Evolutionary conservation across 2,888 invertebrate genomes (phyloP).

Genomic region (Camptogramma bilineatum): DNA sequence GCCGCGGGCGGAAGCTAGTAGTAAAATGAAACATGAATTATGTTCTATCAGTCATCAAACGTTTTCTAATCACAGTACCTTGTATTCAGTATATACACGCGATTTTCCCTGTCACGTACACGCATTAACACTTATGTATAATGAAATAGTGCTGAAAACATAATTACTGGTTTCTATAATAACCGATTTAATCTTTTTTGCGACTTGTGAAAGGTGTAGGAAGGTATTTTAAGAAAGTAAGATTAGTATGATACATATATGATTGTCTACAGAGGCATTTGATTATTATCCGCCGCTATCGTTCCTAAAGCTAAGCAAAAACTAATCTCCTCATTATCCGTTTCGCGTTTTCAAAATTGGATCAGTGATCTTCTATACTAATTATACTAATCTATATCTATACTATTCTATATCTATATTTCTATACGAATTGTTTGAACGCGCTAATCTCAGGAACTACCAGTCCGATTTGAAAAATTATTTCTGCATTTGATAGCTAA

Average conservation of each 20-base stretch:
- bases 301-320: too few relatives aligned
- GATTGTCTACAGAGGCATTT: not conserved
- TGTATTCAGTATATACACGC: slow-evolving; percentile 38
- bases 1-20: too few relatives aligned
- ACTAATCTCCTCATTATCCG: too few relatives aligned
- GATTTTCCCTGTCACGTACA: slow-evolving; percentile 50
- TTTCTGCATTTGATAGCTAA: too few relatives aligned
- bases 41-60: not conserved
- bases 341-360: too few relatives aligned
- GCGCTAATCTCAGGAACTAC: too few relatives aligned
- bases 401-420: too few relatives aligned
- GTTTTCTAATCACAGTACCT: slow-evolving; percentile 1
- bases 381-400: too few relatives aligned
- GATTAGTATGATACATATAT: not conserved
- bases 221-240: not conserved
- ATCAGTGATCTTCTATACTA: too few relatives aligned
- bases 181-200: slow-evolving; percentile 31
- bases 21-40: not conserved
- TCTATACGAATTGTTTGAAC: too few relatives aligned
- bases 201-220: slow-evolving; percentile 2
- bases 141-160: slow-evolving; percentile 41
- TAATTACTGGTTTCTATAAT: slow-evolving; percentile 38
- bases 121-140: slow-evolving; percentile 20
- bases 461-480: too few relatives aligned
- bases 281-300: too few relatives aligned